Base-by-base conservation (phyloP, 2,113 vertebrate genomes). In the Prinia subflava region DNA sequence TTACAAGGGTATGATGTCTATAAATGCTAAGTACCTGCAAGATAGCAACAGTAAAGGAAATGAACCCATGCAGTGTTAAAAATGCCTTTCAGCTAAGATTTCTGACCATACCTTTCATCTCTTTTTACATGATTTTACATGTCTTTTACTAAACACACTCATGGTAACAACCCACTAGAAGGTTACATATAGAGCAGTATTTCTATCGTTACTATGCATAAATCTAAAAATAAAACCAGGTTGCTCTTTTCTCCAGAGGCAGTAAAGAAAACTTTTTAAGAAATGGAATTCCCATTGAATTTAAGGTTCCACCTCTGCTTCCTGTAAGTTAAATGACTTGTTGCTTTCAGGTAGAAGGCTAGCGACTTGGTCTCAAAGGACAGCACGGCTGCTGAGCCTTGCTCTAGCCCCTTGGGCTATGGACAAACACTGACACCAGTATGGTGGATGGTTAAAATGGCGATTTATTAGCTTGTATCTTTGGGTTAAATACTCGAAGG, bases 11-110 rank as follows among this genome's bases (percentile, higher is more conserved):
- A 95, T 89, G 50, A 96, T 88, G 59, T 85, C 75, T 95, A 92
- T 95, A 96, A 96, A 94, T 92, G 76, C 70, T 90, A 95, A 97
- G 88, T 89, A 95, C 73, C 71, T 93, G 91, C 33, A 96, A 90
- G 94, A 89, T 21, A 91, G 91, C 77, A 94, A 93, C 55, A 87
- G 52, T 95, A 97, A 97, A 95, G 35, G 93, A 96, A 94, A 95
- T 79, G 84, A 96, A 96, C 39, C 75, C 77, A 79, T 69, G 49
- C n/a, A 96, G 65, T 42, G 81, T 47, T 95, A 91, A 92, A 95
- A 96, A 65, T 83, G 77, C 50, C 67, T 96, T 83, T 46, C 35
- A 97, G 92, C 63, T 85, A 94, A 86, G 79, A 71, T 91, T 90
- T 93, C 89, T 63, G 78, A 91, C 81, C 86, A 65, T 21, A 74